Conservation (phyloP, 2,888 invertebrate species). For the Apodemia zela region DNA sequence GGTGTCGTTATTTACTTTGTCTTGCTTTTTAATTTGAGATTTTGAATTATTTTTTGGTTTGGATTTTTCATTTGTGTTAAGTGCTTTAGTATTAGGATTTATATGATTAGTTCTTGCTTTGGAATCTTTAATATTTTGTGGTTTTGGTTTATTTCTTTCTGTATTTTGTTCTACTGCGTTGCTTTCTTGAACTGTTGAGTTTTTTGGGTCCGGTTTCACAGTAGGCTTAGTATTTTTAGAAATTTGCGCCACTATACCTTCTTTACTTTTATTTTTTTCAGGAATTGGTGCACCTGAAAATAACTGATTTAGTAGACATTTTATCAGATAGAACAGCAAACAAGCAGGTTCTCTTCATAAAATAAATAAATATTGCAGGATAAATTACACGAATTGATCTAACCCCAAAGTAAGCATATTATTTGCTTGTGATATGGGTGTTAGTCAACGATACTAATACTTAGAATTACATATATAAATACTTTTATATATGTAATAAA, state of each 20-base stretch:
- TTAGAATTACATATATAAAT: too few relatives aligned
- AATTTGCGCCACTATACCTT: not conserved
- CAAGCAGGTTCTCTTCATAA: not conserved
- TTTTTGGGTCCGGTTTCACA: not conserved
- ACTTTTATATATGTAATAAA: too few relatives aligned
- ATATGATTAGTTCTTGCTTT: not conserved
- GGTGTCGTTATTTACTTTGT: not conserved
- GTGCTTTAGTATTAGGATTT: not conserved
- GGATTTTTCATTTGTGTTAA: not conserved
- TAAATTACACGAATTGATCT: too few relatives aligned
- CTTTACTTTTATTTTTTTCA: not conserved
- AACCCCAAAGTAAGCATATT: too few relatives aligned
- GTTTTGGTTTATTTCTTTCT: not conserved
- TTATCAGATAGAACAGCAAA: not conserved
- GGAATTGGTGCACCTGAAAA: constrained; percentile 4
- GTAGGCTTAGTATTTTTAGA: not conserved
- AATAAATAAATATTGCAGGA: too few relatives aligned
- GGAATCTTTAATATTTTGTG: not conserved
- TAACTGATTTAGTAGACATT: not conserved
- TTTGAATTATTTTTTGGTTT: not conserved
- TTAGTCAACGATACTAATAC: too few relatives aligned
- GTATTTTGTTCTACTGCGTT: not conserved
- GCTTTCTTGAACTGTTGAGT: not conserved
- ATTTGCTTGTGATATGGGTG: too few relatives aligned
- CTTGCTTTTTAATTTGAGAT: not conserved